Conservation (phyloP, 2,888 invertebrate species). For the Perithous albicinctus region DNA sequence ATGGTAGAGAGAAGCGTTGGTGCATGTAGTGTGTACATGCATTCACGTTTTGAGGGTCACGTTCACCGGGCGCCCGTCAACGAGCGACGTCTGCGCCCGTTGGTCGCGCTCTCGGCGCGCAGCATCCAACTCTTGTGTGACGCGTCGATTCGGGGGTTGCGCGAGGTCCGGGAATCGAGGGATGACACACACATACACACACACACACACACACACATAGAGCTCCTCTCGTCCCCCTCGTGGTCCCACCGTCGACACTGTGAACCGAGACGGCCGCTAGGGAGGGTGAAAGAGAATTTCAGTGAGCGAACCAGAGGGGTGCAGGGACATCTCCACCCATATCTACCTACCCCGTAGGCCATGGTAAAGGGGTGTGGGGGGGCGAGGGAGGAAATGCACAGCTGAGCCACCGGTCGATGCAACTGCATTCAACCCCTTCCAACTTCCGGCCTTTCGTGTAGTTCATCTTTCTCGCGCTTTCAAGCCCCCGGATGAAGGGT, state of each 20-base stretch:
- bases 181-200: slow-evolving; percentile 62
- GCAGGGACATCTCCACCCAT: slow-evolving; percentile 9
- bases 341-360: slow-evolving; percentile 39
- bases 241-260: slow-evolving; percentile 13
- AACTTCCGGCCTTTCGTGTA: slow-evolving; percentile 25
- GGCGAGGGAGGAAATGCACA: slow-evolving; percentile 70
- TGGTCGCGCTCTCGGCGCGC: slow-evolving; percentile 36
- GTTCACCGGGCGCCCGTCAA: slow-evolving; percentile 83
- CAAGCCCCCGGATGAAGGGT: slow-evolving; percentile 28
- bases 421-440: slow-evolving; percentile 81
- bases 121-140: slow-evolving; percentile 60
- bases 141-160: slow-evolving; percentile 80
- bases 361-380: slow-evolving; percentile 22
- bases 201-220: too few species aligned
- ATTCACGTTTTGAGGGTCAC: slow-evolving; percentile 84
- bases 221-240: slow-evolving; percentile 25
- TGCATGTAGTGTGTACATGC: slow-evolving; percentile 70
- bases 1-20: slow-evolving; percentile 33
- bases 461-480: slow-evolving; percentile 38
- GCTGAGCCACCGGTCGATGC: slow-evolving; percentile 77
- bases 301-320: slow-evolving; percentile 45
- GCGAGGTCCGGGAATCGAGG: slow-evolving; percentile 83
- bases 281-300: slow-evolving; percentile 60
- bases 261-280: slow-evolving; percentile 46
- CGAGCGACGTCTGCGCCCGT: slow-evolving; percentile 70